phyloP scores from a whole-genome alignment of 2,113 vertebrate species.

The Prionailurus viverrinus region DNA sequence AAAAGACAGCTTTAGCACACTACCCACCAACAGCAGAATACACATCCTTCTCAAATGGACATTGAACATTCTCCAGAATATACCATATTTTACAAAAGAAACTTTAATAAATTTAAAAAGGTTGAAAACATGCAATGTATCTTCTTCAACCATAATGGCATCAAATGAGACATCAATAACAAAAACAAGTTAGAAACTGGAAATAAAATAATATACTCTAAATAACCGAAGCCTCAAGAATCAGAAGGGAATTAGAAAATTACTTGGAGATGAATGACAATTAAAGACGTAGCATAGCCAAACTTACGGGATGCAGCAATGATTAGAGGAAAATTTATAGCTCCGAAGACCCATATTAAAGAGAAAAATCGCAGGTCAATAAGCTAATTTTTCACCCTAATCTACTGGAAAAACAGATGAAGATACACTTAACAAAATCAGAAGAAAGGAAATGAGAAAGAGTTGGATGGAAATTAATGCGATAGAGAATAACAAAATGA shows the following conservation, averaged over 20 bases:
- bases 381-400: neutral
- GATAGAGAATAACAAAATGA: neutral
- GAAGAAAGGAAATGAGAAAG: neutral
- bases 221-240: neutral
- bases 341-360: neutral
- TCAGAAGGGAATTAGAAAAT: neutral
- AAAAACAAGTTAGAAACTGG: neutral
- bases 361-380: neutral
- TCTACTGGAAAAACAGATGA: neutral
- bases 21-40: neutral
- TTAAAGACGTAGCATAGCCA: neutral
- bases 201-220: neutral
- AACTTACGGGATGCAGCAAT: neutral
- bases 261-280: neutral
- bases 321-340: neutral
- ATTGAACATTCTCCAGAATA: neutral
- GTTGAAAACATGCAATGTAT: neutral
- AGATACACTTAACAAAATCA: neutral
- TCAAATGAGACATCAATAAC: neutral
- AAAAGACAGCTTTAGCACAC: neutral
- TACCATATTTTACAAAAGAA: neutral
- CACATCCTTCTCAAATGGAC: neutral
- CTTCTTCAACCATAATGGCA: neutral
- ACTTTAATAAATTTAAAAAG: neutral
- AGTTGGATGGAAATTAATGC: neutral